Conservation (phyloP, 2,888 invertebrate genomes). For the Sthenelais limicola region DNA sequence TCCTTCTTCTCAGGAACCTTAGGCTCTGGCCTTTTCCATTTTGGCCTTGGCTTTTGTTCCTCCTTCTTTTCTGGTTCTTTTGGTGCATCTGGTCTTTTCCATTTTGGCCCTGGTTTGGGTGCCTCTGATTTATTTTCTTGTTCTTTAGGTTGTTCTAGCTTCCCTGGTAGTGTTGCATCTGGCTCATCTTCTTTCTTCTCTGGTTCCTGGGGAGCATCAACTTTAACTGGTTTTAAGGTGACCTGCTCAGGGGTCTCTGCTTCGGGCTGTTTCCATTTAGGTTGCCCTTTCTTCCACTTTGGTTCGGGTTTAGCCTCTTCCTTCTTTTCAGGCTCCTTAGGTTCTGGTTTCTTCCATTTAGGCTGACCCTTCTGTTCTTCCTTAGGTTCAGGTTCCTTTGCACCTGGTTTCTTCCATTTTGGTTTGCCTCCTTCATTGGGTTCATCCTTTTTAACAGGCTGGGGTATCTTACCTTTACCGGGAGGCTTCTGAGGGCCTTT, state of each 20-base stretch:
- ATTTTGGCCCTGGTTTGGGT: too few species aligned
- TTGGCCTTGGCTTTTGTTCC: conserved; percentile 2
- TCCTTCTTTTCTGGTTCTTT: conserved; percentile 20
- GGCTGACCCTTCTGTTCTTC: conserved; percentile 4
- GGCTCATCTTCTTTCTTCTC: conserved; percentile 18
- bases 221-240: too few species aligned
- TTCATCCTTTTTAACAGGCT: conserved; percentile 2
- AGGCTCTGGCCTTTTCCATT: conserved; percentile 21
- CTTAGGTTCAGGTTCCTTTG: not conserved
- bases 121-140: not conserved
- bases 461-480: not conserved
- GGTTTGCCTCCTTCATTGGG: not conserved
- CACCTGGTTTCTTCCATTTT: not conserved
- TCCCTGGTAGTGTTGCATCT: not conserved
- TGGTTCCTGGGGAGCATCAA: too few species aligned
- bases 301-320: not conserved
- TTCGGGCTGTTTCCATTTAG: too few species aligned
- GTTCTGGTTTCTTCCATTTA: conserved; percentile 4
- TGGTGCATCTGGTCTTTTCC: too few species aligned
- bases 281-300: not conserved
- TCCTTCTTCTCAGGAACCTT: too few species aligned
- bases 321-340: conserved; percentile 1
- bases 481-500: conserved; percentile 1
- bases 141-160: not conserved
- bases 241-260: too few species aligned